Evolutionary conservation across 2,797 vertebrate species (phyloP), one percentile per base, ranked within the genome.

Genomic region (Yasuhikotakia modesta): DNA sequence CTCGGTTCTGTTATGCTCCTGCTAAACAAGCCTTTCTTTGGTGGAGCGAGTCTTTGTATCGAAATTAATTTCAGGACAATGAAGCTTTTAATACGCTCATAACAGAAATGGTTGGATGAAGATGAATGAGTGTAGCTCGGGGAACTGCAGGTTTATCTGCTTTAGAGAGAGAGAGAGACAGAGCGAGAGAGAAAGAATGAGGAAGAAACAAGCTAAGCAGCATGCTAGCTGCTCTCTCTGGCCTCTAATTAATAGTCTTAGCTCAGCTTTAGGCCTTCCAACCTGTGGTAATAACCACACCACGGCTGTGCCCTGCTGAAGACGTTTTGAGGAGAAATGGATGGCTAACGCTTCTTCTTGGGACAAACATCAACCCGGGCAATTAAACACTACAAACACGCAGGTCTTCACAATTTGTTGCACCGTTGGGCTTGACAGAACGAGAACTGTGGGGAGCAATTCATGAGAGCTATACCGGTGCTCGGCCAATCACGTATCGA

Each of bases 41-140:
- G 73, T 70, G 76, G 45, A 85, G 77, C 72, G 60, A 81, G 70
- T 57, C 72, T 79, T 79, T 81, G 78, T 82, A 71, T 77, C 46
- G 61, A 78, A 85, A 83, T 86, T 82, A 82, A 85, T 86, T 82
- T 84, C 79, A 79, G 74, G 75, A 85, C 80, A 85, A 81, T 85
- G 61, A 81, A 79, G 79, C 75, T 75, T 85, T 85, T 83, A 81
- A 84, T 82, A 68, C 52, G 73, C 35, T 52, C 73, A 76, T 76
- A 81, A 77, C 67, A 79, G 53, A 85, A 82, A 81, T 82, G 70
- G 72, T 46, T 67, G 69, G 67, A 81, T 81, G 63, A 83, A 82
- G 70, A 85, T 70, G 73, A 83, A 83, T 86, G 43, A 70, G 57
- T 81, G 16, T 70, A 52, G 53, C 64, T 74, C 52, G 46, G 66